Base-by-base conservation (phyloP, 2,797 vertebrate species). In the Gallinago solitaria region DNA sequence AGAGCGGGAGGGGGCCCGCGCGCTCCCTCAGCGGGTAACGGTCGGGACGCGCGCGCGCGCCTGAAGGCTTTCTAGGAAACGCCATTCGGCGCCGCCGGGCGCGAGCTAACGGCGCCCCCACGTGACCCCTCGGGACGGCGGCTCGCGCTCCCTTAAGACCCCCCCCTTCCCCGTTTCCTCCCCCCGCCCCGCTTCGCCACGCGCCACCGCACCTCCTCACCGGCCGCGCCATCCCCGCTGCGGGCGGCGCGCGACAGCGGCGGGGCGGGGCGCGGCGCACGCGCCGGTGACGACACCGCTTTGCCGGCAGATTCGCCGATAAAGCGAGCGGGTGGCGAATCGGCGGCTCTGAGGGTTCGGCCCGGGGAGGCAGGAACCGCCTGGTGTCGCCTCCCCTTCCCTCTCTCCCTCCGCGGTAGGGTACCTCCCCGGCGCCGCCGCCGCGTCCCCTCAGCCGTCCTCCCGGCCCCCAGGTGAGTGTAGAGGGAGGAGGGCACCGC, bases 401-500 rank as follows among this genome's bases (percentile, higher is more conserved):
- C 20, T 45, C 45, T 10, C 45, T 45, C 45, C 45, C 12, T 11
- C 11, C 5, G 50, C 5, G 8, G 20, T 19, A 1, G 41, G 30
- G 8, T 9, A 2, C 4, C 21, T 9, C 37, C 10, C 21, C 9
- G 35, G 35, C 21, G 16, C 12, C 17, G 3, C n/a, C 11, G 7
- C 32, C 32, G 30, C 13, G 16, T 13, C 21, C 41, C 3, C 5
- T 61, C 5, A 2, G 6, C 9, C 20, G 13, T 27, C 13, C 20
- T 8, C 28, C 21, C 10, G 39, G 18, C 2, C 10, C 5, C 6
- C 59, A 83, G 90, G 95, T 90, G 82, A 91, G 93, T 14, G 4
- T 2, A 2, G 24, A 5, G 41, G 15, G 16, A 4, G 11, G 21
- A 12, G 4, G 12, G 3, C 1, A 2, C 12, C 5, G 12, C 32